Base-by-base conservation (phyloP, 2,888 invertebrate species). In the Andrena praecox region DNA sequence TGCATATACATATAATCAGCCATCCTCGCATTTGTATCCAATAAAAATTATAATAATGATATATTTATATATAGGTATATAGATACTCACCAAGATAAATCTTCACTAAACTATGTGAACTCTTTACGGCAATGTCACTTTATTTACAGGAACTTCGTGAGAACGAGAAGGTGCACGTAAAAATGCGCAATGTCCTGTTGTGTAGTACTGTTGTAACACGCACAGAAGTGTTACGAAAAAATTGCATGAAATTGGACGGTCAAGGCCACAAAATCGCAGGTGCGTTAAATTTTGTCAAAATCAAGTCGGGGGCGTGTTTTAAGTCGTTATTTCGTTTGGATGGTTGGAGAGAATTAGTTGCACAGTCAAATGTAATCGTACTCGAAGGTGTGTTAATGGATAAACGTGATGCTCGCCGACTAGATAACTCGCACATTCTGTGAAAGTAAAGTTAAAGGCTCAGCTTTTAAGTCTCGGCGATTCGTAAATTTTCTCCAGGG, bases 41-140 rank as follows among this genome's bases (percentile, higher is more conserved):
- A 67, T 80, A 74, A 74, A 74, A 74, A 60, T 80, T 81, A 50
- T 80, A 80, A 42, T 80, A 79, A 79, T 80, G 69, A 74, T 81
- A 29, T 80, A 69, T 69, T 56, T 76, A 68, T 27, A 12, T 56
- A 56, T 56, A 56, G 20, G 27, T 80, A 74, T 72, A 63, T 75
- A 64, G 71, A 82, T 84, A 84, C 83, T 84, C 74, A 83, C 83
- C 83, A 60, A 69, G 50, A 71, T 63, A 42, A 84, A 71, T 66
- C 42, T 84, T 84, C 83, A 82, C 76, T 59, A 82, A 76, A 81
- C 56, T 75, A 82, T 82, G 64, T 59, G 16, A 66, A 77, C 77
- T 73, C 73, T 77, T 56, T 80, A 80, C 71, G 80, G 68, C 79
- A 80, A 67, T 72, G 72, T 68, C 80, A 80, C 80, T 80, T 80